Evolutionary conservation across 2,888 invertebrate species (phyloP).

Genomic region (Agrilus cyanescens): DNA sequence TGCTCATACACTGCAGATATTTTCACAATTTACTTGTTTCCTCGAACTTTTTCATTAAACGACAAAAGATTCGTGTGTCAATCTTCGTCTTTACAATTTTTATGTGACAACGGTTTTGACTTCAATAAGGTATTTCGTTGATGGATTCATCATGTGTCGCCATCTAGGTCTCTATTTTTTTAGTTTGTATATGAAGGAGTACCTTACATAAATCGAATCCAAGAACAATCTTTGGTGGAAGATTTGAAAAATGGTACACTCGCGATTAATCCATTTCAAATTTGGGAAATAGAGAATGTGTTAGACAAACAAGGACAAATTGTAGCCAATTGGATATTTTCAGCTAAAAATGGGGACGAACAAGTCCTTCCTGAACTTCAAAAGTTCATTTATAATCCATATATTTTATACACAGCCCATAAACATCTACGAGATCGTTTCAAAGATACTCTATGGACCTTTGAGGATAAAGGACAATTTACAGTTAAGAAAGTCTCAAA

Average conservation of each 20-base stretch:
- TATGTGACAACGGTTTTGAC: slow-evolving; percentile 51
- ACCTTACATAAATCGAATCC: slow-evolving; percentile 49
- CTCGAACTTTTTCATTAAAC: slow-evolving; percentile 48
- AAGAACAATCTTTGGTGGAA: slow-evolving; percentile 32
- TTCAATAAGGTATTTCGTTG: slow-evolving; percentile 52
- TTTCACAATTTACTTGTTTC: slow-evolving; percentile 59
- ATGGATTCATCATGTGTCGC: neutral
- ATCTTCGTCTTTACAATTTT: slow-evolving; percentile 51
- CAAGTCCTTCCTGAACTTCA: slow-evolving; percentile 21
- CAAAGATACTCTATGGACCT: slow-evolving; percentile 29
- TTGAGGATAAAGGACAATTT: slow-evolving; percentile 26
- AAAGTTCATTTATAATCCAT: slow-evolving; percentile 34
- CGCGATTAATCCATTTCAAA: slow-evolving; percentile 15
- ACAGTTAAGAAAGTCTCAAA: slow-evolving; percentile 29
- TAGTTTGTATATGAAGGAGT: slow-evolving; percentile 59
- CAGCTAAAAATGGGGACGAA: slow-evolving; percentile 20
- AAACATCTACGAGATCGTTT: slow-evolving; percentile 45
- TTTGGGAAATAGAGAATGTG: slow-evolving; percentile 31
- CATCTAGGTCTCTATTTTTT: slow-evolving; percentile 18
- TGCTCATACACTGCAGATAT: slow-evolving; percentile 48
- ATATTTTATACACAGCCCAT: slow-evolving; percentile 46
- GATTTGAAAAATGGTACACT: slow-evolving; percentile 15
- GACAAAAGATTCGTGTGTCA: slow-evolving; percentile 51
- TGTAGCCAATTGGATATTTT: slow-evolving; percentile 31
- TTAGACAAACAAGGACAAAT: slow-evolving; percentile 29